These are phyloP conservation scores for Drosophila aldrichi DNA, from an alignment of 2,888 invertebrate species.

Conservation along the genomic window DNA sequence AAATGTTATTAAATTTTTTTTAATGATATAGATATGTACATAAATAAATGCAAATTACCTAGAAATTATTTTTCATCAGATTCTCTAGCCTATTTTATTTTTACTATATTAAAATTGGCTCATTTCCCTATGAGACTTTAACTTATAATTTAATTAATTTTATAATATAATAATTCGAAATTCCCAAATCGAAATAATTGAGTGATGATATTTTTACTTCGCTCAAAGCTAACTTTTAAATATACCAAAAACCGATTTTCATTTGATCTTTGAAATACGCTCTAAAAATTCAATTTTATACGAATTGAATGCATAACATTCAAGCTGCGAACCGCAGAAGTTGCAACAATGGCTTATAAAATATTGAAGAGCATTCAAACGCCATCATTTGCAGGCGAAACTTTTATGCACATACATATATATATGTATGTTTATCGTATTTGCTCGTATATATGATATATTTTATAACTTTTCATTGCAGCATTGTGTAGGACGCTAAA, in stretches of 20 bases:
- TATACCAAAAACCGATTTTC: neutral
- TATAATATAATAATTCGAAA: neutral
- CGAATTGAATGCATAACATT: too few species aligned
- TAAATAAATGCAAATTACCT: too few species aligned
- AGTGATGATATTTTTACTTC: neutral
- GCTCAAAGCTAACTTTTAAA: neutral
- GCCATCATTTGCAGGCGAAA: neutral
- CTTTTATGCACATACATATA: neutral
- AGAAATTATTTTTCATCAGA: too few species aligned
- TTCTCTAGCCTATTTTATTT: too few species aligned
- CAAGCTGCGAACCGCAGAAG: neutral
- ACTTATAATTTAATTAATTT: too few species aligned
- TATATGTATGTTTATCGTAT: too few species aligned
- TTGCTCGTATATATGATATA: too few species aligned
- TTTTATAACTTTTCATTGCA: constrained; percentile 2
- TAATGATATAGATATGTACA: too few species aligned
- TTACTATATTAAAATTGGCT: too few species aligned
- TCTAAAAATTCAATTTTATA: neutral
- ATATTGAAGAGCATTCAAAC: constrained; percentile 19
- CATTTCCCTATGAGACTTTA: too few species aligned
- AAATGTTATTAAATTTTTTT: too few species aligned
- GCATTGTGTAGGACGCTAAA: constrained; percentile 30
- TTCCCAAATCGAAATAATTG: neutral
- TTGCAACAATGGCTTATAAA: neutral
- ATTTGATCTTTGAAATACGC: neutral